These are phyloP conservation scores for Nothoprocta pentlandii DNA, from an alignment of 2,113 vertebrate genomes.

Conservation along the genomic window DNA sequence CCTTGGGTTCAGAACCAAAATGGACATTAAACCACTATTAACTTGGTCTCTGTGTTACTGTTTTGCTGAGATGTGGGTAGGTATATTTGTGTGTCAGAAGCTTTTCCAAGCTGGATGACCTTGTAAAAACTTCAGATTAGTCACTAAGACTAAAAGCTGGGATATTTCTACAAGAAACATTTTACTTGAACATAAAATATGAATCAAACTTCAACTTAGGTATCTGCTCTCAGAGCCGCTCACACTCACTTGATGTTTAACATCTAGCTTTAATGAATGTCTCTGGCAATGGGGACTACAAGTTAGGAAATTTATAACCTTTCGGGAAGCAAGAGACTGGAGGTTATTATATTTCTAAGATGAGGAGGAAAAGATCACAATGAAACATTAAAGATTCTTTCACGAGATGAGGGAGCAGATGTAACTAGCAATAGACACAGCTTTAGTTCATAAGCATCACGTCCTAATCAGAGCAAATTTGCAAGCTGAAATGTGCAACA, in stretches of 20 bases:
- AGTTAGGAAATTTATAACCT: slow-evolving; percentile 11
- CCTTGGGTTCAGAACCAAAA: not conserved
- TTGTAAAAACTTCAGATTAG: not conserved
- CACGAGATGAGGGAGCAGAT: slow-evolving; percentile 18
- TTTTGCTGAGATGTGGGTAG: not conserved
- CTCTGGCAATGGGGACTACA: not conserved
- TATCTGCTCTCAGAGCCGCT: not conserved
- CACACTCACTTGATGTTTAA: slow-evolving; percentile 45
- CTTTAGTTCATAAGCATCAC: not conserved
- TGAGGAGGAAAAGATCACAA: slow-evolving; percentile 38
- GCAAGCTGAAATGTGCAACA: not conserved
- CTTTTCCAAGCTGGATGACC: not conserved
- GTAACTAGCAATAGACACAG: not conserved
- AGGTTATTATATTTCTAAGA: slow-evolving; percentile 35
- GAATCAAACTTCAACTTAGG: not conserved
- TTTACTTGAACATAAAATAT: slow-evolving; percentile 42
- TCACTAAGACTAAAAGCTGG: not conserved
- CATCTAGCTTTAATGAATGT: slow-evolving; percentile 35
- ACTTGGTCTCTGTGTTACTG: not conserved
- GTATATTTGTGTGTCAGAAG: not conserved
- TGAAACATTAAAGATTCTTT: slow-evolving; percentile 6
- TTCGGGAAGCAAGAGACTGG: slow-evolving; percentile 19
- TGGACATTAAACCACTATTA: not conserved
- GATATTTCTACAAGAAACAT: not conserved
- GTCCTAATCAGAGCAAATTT: not conserved